A percentile compares a stretch with the other conserved stretches of the same genome.
Conservation (phyloP, 2,113 vertebrate species). For the Archilochus colubris region DNA sequence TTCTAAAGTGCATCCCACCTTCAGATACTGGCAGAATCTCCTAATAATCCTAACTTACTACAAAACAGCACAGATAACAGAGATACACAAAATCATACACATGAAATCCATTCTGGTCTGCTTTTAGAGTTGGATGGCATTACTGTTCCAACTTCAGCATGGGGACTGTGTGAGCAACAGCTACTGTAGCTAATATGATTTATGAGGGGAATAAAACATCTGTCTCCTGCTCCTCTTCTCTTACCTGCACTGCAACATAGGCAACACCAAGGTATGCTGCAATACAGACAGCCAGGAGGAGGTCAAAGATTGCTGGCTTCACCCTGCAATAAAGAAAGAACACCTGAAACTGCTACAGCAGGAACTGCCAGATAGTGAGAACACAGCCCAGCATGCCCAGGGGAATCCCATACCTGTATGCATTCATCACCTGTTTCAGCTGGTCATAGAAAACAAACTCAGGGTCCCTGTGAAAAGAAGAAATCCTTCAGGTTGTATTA, state of each 20-base stretch:
- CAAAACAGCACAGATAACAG: neutral
- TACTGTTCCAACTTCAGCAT: neutral
- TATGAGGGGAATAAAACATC: neutral
- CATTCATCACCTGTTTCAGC: conserved; percentile 98
- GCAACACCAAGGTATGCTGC: conserved; percentile 92
- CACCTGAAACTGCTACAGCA: neutral
- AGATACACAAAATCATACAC: neutral
- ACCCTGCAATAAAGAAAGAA: conserved; percentile 79
- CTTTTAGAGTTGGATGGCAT: neutral
- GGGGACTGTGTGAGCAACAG: neutral
- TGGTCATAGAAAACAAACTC: conserved; percentile 99
- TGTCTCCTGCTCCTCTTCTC: neutral
- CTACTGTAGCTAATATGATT: neutral
- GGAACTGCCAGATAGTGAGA: neutral
- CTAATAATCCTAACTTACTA: neutral
- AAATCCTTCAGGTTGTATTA: neutral
- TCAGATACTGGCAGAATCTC: neutral
- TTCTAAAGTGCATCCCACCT: neutral
- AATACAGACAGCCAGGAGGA: conserved; percentile 94
- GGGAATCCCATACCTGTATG: conserved; percentile 86
- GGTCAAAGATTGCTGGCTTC: conserved; percentile 98
- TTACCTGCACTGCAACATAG: conserved; percentile 94
- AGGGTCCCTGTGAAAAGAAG: conserved; percentile 84
- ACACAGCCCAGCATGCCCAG: neutral
- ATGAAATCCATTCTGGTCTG: neutral